Conservation (phyloP, 1,140 invertebrate genomes). For the Philotrypesis tridentata region DNA sequence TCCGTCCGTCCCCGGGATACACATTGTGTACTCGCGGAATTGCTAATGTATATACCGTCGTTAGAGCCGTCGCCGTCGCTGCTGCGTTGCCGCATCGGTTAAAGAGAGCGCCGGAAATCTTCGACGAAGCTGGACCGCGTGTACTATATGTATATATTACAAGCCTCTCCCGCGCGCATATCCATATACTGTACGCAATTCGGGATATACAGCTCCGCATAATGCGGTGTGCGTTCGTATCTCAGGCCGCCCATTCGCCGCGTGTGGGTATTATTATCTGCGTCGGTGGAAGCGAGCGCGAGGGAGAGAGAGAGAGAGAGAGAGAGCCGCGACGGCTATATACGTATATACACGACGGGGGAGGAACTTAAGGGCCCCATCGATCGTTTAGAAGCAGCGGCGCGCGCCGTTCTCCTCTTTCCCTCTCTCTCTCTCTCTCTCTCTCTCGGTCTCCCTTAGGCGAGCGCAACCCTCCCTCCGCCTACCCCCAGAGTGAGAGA, state of each 20-base stretch:
- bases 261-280: not conserved
- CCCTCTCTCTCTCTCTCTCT: not conserved
- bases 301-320: no score
- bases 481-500: not conserved
- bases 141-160: not conserved
- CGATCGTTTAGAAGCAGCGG: constrained; percentile 8
- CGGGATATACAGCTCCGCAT: no score
- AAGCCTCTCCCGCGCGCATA: no score
- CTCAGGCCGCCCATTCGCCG: not conserved
- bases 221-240: not conserved
- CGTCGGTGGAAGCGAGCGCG: not conserved
- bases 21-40: no score
- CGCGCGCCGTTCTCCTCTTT: not conserved
- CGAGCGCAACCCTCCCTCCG: not conserved
- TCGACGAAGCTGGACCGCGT: not conserved
- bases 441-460: not conserved
- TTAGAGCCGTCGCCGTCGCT: no score
- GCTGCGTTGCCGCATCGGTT: no score
- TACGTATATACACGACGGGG: not conserved
- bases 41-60: no score
- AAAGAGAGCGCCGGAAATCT: no score
- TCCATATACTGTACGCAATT: no score
- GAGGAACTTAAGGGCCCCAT: constrained; percentile 1
- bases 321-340: no score
- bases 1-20: no score